These are phyloP conservation scores for Capitulum mitella DNA, from an alignment of 2,888 invertebrate species.

Conservation along the genomic window DNA sequence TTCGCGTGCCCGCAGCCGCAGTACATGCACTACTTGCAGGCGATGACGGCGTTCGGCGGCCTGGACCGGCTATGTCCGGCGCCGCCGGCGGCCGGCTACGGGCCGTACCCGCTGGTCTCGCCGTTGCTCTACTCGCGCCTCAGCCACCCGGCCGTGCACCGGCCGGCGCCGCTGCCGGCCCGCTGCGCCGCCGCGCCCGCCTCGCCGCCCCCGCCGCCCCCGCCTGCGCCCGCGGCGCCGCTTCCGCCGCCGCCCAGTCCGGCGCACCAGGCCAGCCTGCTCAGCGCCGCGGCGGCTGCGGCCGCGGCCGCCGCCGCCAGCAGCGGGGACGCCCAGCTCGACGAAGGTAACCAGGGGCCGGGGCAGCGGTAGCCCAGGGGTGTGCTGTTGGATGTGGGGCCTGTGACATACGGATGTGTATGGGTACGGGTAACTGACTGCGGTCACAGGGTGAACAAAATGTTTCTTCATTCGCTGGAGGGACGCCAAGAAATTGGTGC, in stretches of 20 bases:
- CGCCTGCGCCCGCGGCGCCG: neutral
- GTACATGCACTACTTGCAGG: slow-evolving; percentile 20
- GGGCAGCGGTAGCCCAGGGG: neutral
- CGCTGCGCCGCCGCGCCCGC: neutral
- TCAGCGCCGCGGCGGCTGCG: neutral
- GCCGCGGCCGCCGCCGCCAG: neutral
- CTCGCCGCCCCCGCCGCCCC: neutral
- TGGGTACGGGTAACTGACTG: too few species aligned
- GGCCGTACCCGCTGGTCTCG: slow-evolving; percentile 11
- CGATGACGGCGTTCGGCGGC: slow-evolving; percentile 12
- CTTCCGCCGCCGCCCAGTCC: neutral
- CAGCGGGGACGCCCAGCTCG: too few species aligned
- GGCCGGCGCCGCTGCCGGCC: neutral
- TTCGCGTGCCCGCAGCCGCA: slow-evolving; percentile 5
- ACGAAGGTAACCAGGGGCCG: neutral
- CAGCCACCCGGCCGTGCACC: neutral
- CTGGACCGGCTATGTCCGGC: slow-evolving; percentile 3
- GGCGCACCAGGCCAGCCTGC: slow-evolving; percentile 7
- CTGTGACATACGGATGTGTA: too few species aligned
- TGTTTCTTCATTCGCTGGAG: too few species aligned
- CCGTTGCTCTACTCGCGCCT: slow-evolving; percentile 15
- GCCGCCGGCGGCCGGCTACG: neutral
- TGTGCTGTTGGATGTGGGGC: too few species aligned
- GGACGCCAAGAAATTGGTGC: too few species aligned
- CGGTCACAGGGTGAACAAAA: too few species aligned